Percentiles rank a stretch among this genome's conserved stretches.
Conservation (phyloP, 2,797 vertebrate species). For the Sphenopsis melanotis region DNA sequence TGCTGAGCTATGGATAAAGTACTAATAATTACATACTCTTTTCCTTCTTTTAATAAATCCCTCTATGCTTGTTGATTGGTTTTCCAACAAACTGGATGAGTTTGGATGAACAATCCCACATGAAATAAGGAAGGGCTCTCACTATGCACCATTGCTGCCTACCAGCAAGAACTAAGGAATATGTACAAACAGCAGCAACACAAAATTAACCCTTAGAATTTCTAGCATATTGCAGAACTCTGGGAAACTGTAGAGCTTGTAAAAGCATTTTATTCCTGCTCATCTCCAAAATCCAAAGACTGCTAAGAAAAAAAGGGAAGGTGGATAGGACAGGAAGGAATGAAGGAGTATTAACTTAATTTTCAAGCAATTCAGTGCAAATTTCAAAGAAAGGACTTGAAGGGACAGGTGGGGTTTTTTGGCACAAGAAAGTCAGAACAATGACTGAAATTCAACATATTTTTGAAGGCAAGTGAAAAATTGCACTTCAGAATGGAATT, state of each 20-base stretch:
- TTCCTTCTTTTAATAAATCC: not conserved
- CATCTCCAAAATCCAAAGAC: not conserved
- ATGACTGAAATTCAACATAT: not conserved
- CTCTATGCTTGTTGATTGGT: not conserved
- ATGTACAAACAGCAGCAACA: not conserved
- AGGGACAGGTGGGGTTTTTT: fast-evolving
- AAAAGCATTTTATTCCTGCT: not conserved
- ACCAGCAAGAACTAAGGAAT: not conserved
- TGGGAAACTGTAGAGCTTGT: not conserved
- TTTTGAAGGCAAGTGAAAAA: not conserved
- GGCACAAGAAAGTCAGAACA: not conserved
- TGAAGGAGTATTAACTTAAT: not conserved
- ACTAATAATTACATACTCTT: not conserved
- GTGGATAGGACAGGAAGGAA: not conserved
- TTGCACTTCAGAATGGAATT: not conserved
- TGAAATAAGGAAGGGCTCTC: not conserved
- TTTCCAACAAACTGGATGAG: not conserved
- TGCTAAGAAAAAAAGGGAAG: not conserved
- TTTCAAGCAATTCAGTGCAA: not conserved
- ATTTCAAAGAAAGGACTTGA: not conserved
- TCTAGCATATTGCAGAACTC: not conserved
- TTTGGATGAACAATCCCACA: not conserved
- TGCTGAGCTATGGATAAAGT: not conserved
- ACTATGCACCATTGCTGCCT: not conserved
- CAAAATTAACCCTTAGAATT: not conserved